Base-by-base conservation (phyloP, 2,797 vertebrate species). In the Cryptoblepharus egeriae region DNA sequence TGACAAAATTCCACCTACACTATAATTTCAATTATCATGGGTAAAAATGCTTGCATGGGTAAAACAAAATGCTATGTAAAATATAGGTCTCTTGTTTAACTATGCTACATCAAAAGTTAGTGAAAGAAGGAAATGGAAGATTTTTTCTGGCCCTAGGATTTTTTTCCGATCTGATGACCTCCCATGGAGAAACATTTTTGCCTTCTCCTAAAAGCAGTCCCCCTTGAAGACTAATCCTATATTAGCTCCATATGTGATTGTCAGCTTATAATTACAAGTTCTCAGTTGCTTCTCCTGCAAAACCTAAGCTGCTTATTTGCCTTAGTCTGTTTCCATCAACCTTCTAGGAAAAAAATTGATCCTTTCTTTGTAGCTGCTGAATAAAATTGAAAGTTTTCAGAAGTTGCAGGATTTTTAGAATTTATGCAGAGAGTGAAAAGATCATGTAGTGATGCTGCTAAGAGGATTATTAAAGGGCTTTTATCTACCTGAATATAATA, bases 401-500 rank as follows among this genome's bases (percentile, higher is more conserved):
- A 65, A 9, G n/a, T 3, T 37, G 28, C 8, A 58, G 35, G 28
- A 22, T 39, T 32, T 37, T 61, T 30, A 15, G 22, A 61, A 61
- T 18, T 7, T n/a, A 5, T 70, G 28, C 15, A 6, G 26, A 65
- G 63, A 73, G 42, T 49, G 20, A 39, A 30, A 57, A 69, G 30
- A 63, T 57, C 5, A 11, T 42, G n/a, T n/a, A 83, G 73, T 42
- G 88, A 76, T 84, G 81, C 63, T 52, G 12, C 1, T 22, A 1
- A 30, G 69, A 55, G 77, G 60, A 22, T 77, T 63, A 87, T 37
- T 77, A 85, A 82, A 61, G 58, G 76, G 61, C 82, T 83, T 3
- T 12, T n/a, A 42, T 30, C 15, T 49, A 30, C 26, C 42, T 73
- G 49, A 72, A 63, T 10, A 42, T 22, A 16, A 72, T 32, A 52